Conservation (phyloP, 64 coral and sea anemone species). For the Cladopsammia gracilis region DNA sequence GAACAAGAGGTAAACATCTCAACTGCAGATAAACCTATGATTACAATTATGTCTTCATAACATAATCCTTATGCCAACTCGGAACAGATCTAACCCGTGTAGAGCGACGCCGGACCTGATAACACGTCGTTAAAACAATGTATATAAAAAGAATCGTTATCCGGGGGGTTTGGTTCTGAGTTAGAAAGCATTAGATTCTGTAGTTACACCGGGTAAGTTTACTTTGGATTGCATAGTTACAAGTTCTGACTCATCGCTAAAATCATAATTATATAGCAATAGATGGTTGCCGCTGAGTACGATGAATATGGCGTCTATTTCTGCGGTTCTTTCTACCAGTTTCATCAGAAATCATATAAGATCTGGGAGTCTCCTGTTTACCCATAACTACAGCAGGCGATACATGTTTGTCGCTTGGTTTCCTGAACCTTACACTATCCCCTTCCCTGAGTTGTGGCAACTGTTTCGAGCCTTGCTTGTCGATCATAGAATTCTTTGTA, state of each 20-base stretch:
- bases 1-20: background rate
- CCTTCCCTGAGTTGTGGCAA: background rate
- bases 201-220: background rate
- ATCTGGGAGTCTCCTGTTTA: too few relatives aligned
- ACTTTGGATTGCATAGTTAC: background rate
- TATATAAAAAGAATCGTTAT: too few relatives aligned
- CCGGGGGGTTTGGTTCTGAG: background rate
- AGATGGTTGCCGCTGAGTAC: conserved; percentile 40
- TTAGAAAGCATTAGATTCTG: background rate
- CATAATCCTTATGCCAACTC: too few relatives aligned
- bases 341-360: conserved; percentile 58
- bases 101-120: conserved; percentile 12
- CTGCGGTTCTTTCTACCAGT: conserved; percentile 47
- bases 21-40: background rate
- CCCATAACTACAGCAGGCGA: too few relatives aligned
- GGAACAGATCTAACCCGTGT: conserved; percentile 30
- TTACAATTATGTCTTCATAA: conserved; percentile 6
- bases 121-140: too few relatives aligned
- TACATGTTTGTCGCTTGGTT: too few relatives aligned
- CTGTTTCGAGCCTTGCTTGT: conserved; percentile 22
- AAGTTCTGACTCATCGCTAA: background rate
- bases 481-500: conserved; percentile 58
- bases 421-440: too few relatives aligned
- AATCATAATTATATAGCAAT: conserved; percentile 6
- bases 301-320: conserved; percentile 43